phyloP scores from a whole-genome alignment of 2,888 invertebrate species.

The Exephanes ischioxanthus region DNA sequence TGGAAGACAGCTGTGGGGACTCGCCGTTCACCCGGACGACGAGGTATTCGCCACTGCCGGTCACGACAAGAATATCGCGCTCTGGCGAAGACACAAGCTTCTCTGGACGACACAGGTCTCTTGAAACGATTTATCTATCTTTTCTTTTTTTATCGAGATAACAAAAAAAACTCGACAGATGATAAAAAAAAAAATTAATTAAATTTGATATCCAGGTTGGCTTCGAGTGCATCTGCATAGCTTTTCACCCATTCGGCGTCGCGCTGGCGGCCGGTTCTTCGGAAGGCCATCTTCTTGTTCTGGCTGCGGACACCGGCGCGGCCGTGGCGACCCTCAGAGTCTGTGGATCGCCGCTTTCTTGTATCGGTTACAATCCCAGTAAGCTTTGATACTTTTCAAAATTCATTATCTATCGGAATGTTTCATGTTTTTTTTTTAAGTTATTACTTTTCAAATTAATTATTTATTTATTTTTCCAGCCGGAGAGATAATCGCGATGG shows the following conservation, averaged over 20 bases:
- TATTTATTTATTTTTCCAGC: constrained; percentile 86
- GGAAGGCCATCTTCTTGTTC: constrained; percentile 94
- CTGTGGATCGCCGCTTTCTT: constrained; percentile 94
- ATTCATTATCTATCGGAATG: constrained; percentile 1
- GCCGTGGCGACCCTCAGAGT: constrained; percentile 94
- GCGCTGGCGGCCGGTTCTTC: constrained; percentile 95
- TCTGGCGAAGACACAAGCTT: constrained; percentile 96
- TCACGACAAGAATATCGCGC: constrained; percentile 94
- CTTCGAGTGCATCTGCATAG: constrained; percentile 94
- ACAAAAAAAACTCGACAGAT: background rate
- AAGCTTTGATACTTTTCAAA: constrained; percentile 74
- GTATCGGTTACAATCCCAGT: constrained; percentile 96
- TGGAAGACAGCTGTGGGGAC: constrained; percentile 94
- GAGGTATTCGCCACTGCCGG: constrained; percentile 97
- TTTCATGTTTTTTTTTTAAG: constrained; percentile 3
- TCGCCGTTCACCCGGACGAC: constrained; percentile 96
- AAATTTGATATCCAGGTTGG: constrained; percentile 87
- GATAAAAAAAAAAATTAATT: background rate
- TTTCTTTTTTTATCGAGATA: background rate
- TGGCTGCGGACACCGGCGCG: constrained; percentile 94
- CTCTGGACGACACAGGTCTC: constrained; percentile 94
- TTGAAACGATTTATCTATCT: background rate
- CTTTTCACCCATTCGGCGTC: constrained; percentile 95
- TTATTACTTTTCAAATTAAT: constrained; percentile 39
- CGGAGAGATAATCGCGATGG: constrained; percentile 94